Percentiles rank a stretch among this genome's conserved stretches.
Conservation (phyloP, 2,888 invertebrate genomes). For the Lymantria monacha region DNA sequence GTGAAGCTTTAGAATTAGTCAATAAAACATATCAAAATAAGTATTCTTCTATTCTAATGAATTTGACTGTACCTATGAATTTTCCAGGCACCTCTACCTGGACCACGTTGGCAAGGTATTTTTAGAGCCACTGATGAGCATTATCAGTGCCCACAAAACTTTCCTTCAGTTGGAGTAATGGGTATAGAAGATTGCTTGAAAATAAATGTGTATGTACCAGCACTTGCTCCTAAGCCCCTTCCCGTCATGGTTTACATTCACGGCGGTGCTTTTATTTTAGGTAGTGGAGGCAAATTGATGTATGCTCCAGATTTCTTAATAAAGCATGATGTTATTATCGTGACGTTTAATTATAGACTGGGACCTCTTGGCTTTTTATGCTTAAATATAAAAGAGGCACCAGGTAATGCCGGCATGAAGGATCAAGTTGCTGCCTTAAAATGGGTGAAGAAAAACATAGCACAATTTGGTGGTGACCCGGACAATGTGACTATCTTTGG, state of each 20-base stretch:
- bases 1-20: too few relatives aligned
- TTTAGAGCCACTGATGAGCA: slow-evolving; percentile 55
- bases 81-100: slow-evolving; percentile 57
- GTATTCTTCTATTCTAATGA: too few relatives aligned
- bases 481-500: slow-evolving; percentile 61
- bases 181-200: slow-evolving; percentile 63
- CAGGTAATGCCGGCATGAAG: slow-evolving; percentile 62
- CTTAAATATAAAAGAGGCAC: slow-evolving; percentile 56
- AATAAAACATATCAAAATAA: too few relatives aligned
- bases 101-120: slow-evolving; percentile 58
- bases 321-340: slow-evolving; percentile 55
- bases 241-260: slow-evolving; percentile 69
- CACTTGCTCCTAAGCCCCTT: slow-evolving; percentile 31
- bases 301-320: slow-evolving; percentile 57
- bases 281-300: slow-evolving; percentile 58
- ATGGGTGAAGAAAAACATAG: slow-evolving; percentile 63
- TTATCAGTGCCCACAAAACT: slow-evolving; percentile 33
- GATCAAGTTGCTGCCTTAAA: slow-evolving; percentile 61
- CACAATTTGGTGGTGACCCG: slow-evolving; percentile 61
- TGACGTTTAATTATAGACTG: slow-evolving; percentile 63
- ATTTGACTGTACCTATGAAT: too few relatives aligned
- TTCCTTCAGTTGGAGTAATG: slow-evolving; percentile 28
- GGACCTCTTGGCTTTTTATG: slow-evolving; percentile 59
- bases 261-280: slow-evolving; percentile 60
- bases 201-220: slow-evolving; percentile 60